Evolutionary conservation across 2,888 invertebrate genomes (phyloP), one percentile per base, ranked within the genome.

Genomic region (Luperina nickerlii): DNA sequence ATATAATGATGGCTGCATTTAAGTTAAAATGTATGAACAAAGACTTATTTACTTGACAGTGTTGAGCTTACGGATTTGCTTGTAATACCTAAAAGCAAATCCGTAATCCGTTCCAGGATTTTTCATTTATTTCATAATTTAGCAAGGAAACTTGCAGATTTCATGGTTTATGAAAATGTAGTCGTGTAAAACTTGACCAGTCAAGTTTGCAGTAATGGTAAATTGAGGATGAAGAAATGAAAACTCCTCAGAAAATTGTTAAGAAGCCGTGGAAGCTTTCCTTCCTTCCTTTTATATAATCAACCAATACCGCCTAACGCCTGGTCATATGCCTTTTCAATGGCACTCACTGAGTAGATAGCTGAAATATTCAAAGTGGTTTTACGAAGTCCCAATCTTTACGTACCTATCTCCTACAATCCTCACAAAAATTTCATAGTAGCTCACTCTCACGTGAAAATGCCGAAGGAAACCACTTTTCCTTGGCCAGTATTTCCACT

Each of bases 11-110:
- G 74, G 80, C 76, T 75, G 51, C 83, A 87, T 84, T 71, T 87
- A 87, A 87, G 81, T 91, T 91, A 85, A 91, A 92, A 92, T 92
- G 90, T 87, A 85, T 79, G 69, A 27, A 69, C 67, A 74, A 77
- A 85, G 79, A 42, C 78, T 60, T 75, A 74, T 83, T 60, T 78
- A 81, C 69, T 75, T 45, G 48, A 48, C 62, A 73, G 51, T 68
- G n/a, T 62, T 65, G 11, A 27, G 48, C 13, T 66, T 65, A 57
- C 67, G 73, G 70, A 20, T 74, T 65, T 54, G 65, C 63, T 38
- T 65, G 73, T n/a, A 15, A 32, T 32, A n/a, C 32, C 32, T 32
- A 32, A 0, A 32, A 32, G 32, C 32, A 32, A 32, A 32, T 32
- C 32, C 1, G 32, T 32, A 32, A 32, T 32, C 32, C 32, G 32